These are phyloP conservation scores for Chionomys nivalis DNA, from an alignment of 2,113 vertebrate genomes.

Conservation along the genomic window DNA sequence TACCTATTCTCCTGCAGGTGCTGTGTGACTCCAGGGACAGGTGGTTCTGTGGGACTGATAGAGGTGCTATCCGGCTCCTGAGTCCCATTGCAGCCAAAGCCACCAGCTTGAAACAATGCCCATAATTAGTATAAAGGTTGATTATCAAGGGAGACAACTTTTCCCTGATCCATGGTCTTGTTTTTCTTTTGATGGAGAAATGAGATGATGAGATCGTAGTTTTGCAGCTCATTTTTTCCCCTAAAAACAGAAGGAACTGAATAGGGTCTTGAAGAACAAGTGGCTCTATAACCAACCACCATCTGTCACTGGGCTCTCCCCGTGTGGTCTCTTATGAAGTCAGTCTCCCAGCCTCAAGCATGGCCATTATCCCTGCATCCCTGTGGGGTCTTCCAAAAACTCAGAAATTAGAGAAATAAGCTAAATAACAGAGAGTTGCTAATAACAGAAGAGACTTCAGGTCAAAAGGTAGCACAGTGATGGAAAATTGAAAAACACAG, in stretches of 20 bases:
- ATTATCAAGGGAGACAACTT: not conserved
- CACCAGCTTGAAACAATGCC: not conserved
- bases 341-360: not conserved
- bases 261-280: not conserved
- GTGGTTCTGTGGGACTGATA: not conserved
- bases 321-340: not conserved
- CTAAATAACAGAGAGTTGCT: not conserved
- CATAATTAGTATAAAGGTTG: not conserved
- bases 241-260: not conserved
- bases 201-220: not conserved
- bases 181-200: not conserved
- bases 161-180: not conserved
- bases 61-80: not conserved
- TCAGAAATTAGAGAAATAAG: slow-evolving; percentile 3
- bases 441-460: not conserved
- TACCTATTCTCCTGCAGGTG: not conserved
- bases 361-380: not conserved
- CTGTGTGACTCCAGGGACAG: not conserved
- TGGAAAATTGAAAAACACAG: not conserved
- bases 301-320: not conserved
- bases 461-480: not conserved
- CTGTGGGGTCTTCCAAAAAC: not conserved
- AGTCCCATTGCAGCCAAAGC: not conserved
- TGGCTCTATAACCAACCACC: not conserved
- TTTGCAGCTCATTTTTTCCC: not conserved